Evolutionary conservation across 2,888 invertebrate species (phyloP), one percentile per base, ranked within the genome.

Genomic region (Apamea epomidion): DNA sequence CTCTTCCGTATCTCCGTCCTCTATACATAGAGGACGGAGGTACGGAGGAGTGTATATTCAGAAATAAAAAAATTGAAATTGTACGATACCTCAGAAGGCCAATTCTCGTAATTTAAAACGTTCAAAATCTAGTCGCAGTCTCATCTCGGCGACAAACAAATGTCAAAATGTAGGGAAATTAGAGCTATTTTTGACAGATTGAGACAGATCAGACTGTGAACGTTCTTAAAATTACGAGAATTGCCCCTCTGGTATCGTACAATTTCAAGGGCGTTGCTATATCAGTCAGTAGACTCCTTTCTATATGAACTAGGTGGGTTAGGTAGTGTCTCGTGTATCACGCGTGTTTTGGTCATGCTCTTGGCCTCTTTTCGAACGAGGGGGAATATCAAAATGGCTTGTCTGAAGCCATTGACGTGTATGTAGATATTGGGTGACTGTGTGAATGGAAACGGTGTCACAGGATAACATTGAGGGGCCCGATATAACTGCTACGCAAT

Each of bases 361-460:
- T 62, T 71, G 71, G 29, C 80, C 60, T 84, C 62, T 37, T 62
- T 79, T 8, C 7, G 2, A 60, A 32, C 21, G 64, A 81, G 65
- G 84, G 76, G 65, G 29, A 70, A 64, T 48, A 62, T 42, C 12
- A 62, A 69, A 45, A 83, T 70, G n/a, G 29, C 62, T 37, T 83
- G 62, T 48, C 7, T 14, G 64, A 42, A 54, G n/a, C 51, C 62
- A 64, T 45, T 42, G 25, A 42, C 58, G 65, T 67, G 7, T 29
- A 32, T 48, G 29, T 65, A 48, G 62, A 51, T 78, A 60, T 51
- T 54, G n/a, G n/a, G 51, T 58, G 65, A 75, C 76, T 42, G 37
- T 74, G 42, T 16, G 64, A 65, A 81, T 67, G 58, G 16, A 21
- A 48, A 81, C 42, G 58, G 48, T 65, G 74, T 58, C 65, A 37